Evolutionary conservation across 2,797 vertebrate species (phyloP).

Genomic region (Bothrops alternatus): DNA sequence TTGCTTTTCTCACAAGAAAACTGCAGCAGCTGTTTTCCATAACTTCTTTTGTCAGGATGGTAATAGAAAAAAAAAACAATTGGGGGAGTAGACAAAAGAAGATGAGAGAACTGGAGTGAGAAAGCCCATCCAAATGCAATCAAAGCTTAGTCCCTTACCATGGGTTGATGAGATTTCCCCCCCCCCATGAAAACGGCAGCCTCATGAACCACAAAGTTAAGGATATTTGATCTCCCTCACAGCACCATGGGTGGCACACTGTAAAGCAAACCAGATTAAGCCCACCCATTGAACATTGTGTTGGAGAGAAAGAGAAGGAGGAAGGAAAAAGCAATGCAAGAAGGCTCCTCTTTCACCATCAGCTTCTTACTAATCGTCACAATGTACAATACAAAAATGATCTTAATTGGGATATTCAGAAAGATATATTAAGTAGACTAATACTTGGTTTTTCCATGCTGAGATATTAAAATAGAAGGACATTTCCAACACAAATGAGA

Average conservation of each 20-base stretch:
- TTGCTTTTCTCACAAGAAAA: slow-evolving; percentile 33
- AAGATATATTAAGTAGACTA: slow-evolving; percentile 16
- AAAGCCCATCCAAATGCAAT: slow-evolving; percentile 26
- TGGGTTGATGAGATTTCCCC: slow-evolving; percentile 22
- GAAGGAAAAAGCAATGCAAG: slow-evolving; percentile 30
- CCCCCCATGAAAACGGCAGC: slow-evolving; percentile 29
- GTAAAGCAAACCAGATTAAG: slow-evolving; percentile 51
- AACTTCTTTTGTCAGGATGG: slow-evolving; percentile 11
- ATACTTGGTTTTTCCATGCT: not conserved
- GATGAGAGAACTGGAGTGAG: slow-evolving; percentile 15
- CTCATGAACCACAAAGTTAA: slow-evolving; percentile 33
- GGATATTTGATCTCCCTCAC: slow-evolving; percentile 31
- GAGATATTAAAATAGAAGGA: slow-evolving; percentile 23
- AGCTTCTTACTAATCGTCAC: slow-evolving; percentile 38
- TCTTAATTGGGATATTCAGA: slow-evolving; percentile 36
- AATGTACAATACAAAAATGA: slow-evolving; percentile 34
- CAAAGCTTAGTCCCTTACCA: slow-evolving; percentile 14
- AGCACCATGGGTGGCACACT: slow-evolving; percentile 45
- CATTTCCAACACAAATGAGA: not conserved
- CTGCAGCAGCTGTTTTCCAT: slow-evolving; percentile 37
- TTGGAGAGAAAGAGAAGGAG: not conserved
- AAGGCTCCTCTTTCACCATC: not conserved
- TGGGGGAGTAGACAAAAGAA: not conserved
- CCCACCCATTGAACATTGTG: slow-evolving; percentile 42
- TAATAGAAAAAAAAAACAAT: slow-evolving; percentile 21